phyloP scores from a whole-genome alignment of 1,140 invertebrate genomes.

The Lethrus apterus region DNA sequence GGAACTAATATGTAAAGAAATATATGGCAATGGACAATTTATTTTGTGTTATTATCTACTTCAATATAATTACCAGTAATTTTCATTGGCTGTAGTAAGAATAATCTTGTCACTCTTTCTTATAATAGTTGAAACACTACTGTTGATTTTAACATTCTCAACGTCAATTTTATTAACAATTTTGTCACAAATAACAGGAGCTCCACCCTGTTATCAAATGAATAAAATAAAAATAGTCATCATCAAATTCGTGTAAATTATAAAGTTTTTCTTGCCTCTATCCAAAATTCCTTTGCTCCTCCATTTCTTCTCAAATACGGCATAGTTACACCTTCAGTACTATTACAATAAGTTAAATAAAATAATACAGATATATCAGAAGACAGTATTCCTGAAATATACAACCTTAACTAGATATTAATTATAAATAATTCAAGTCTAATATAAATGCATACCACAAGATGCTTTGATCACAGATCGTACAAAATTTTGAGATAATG shows the following conservation, averaged over 20 bases:
- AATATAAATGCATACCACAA: conserved; percentile 8
- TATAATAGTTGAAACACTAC: conserved; percentile 6
- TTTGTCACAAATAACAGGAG: conserved; percentile 9
- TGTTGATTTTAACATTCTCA: conserved; percentile 1
- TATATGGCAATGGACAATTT: background rate
- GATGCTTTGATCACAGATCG: conserved; percentile 7
- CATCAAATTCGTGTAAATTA: background rate
- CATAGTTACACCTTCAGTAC: conserved; percentile 10
- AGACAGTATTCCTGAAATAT: conserved; percentile 12
- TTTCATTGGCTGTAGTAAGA: conserved; percentile 11
- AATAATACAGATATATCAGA: conserved; percentile 13
- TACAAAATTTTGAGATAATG: background rate
- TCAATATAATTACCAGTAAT: conserved; percentile 4
- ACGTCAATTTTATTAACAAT: conserved; percentile 4
- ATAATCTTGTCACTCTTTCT: conserved; percentile 1
- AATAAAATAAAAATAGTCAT: no score
- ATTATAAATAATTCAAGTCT: background rate
- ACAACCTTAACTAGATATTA: background rate
- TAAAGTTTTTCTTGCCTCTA: conserved; percentile 1
- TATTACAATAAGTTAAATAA: conserved; percentile 16
- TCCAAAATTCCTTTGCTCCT: conserved; percentile 8
- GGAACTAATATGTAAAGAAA: conserved; percentile 11
- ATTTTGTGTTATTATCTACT: background rate
- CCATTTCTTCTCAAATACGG: background rate
- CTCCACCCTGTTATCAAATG: conserved; percentile 3